A percentile compares a stretch with the other conserved stretches of the same genome.
Evolutionary conservation across 2,797 vertebrate species (phyloP).

Genomic region (Acanthurus lineatus): DNA sequence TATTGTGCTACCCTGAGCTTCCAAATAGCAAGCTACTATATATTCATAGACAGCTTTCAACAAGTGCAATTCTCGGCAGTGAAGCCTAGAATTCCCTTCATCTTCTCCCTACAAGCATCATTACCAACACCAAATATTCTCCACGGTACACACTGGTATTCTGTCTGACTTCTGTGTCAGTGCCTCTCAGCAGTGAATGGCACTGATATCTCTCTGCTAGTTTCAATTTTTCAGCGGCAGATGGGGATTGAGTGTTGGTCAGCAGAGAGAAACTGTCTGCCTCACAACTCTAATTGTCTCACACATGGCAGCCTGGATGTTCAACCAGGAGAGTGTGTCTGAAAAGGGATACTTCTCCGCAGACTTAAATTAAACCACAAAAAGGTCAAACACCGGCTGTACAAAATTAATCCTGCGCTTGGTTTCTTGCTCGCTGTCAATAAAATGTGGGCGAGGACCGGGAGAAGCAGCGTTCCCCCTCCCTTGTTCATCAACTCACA

Average conservation of each 20-base stretch:
- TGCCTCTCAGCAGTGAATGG: constrained; percentile 27
- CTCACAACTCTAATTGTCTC: constrained; percentile 37
- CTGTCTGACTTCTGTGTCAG: constrained; percentile 19
- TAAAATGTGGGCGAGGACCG: constrained; percentile 37
- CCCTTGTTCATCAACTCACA: constrained; percentile 25
- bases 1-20: constrained; percentile 10
- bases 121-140: constrained; percentile 33
- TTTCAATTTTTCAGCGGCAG: constrained; percentile 29
- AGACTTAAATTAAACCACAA: constrained; percentile 48
- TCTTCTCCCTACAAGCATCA: constrained; percentile 40
- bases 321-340: constrained; percentile 7
- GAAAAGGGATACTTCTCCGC: constrained; percentile 27
- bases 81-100: constrained; percentile 30
- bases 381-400: constrained; percentile 62
- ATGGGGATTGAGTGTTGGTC: constrained; percentile 33
- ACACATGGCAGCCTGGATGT: background rate
- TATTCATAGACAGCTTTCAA: constrained; percentile 44
- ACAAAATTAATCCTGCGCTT: constrained; percentile 43
- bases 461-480: constrained; percentile 7
- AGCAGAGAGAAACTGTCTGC: constrained; percentile 31
- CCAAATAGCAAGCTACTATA: constrained; percentile 18
- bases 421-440: constrained; percentile 43
- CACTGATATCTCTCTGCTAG: constrained; percentile 26
- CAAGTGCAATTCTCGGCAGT: constrained; percentile 24
- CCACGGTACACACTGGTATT: constrained; percentile 33